phyloP scores from a whole-genome alignment of 92 coral and sea anemone genomes.

The Phymanthus crucifer region DNA sequence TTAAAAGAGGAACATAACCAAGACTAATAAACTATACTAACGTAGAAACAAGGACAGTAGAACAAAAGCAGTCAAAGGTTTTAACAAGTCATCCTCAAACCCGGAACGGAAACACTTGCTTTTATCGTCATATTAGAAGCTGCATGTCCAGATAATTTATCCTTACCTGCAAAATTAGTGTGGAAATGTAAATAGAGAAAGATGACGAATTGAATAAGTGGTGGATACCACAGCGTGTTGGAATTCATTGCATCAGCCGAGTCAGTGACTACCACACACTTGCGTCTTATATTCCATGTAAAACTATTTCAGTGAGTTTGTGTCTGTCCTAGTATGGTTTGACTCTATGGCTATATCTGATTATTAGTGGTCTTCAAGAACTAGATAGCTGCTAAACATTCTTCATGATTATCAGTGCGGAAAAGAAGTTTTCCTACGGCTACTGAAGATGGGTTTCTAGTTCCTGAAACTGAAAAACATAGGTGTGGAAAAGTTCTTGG shows the following conservation, averaged over 20 bases:
- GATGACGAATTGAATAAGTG: neutral
- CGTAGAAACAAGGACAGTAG: too few relatives aligned
- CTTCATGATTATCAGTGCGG: neutral
- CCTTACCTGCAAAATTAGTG: neutral
- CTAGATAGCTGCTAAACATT: too few relatives aligned
- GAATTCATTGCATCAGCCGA: neutral
- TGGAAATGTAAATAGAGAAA: neutral
- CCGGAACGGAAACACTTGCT: neutral
- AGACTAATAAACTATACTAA: too few relatives aligned
- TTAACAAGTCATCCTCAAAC: too few relatives aligned
- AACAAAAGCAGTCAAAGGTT: too few relatives aligned
- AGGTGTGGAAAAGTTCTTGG: neutral
- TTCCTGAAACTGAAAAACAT: neutral
- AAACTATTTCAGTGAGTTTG: neutral
- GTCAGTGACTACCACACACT: neutral
- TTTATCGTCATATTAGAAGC: neutral
- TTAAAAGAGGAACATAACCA: too few relatives aligned
- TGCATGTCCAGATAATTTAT: neutral
- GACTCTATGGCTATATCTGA: too few relatives aligned
- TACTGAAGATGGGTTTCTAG: neutral
- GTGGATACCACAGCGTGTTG: neutral
- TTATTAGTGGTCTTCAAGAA: too few relatives aligned
- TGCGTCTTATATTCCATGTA: neutral
- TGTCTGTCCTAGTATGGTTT: neutral
- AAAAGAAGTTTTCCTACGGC: neutral